Evolutionary conservation across 2,888 invertebrate species (phyloP).

Genomic region (Volucella inanis): DNA sequence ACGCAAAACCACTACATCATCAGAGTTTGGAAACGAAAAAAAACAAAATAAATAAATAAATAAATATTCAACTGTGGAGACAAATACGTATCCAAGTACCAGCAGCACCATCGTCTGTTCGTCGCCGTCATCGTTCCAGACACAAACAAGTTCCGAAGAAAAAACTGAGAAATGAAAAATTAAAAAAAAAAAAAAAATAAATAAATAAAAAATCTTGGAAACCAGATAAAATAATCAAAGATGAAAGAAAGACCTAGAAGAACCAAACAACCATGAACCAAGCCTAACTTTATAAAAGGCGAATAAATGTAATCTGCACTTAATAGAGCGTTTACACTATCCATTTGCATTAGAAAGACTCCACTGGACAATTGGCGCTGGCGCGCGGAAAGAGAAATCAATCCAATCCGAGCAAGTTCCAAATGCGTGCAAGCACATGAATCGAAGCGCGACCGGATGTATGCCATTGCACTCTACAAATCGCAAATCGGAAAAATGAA

Average conservation of each 20-base stretch:
- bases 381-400: background rate
- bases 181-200: too few relatives aligned
- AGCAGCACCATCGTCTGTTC: conserved; percentile 29
- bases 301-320: conserved; percentile 72
- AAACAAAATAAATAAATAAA: conserved; percentile 8
- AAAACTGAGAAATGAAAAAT: conserved; percentile 20
- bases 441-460: conserved; percentile 75
- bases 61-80: conserved; percentile 9
- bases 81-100: conserved; percentile 52
- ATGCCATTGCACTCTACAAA: conserved; percentile 73
- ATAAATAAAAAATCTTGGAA: background rate
- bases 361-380: conserved; percentile 8
- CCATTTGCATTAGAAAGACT: conserved; percentile 71
- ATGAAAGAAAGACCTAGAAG: conserved; percentile 34
- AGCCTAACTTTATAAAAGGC: conserved; percentile 29
- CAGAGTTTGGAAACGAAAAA: conserved; percentile 28
- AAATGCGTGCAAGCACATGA: conserved; percentile 53
- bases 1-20: conserved; percentile 43
- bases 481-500: conserved; percentile 68
- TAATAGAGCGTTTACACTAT: conserved; percentile 74
- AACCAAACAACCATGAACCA: conserved; percentile 31
- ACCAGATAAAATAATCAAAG: conserved; percentile 64
- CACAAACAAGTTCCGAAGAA: conserved; percentile 67
- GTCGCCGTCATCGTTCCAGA: conserved; percentile 45
- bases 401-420: conserved; percentile 24